Conservation (phyloP, 2,113 vertebrate species). For the Microcebus ravelobensis region DNA sequence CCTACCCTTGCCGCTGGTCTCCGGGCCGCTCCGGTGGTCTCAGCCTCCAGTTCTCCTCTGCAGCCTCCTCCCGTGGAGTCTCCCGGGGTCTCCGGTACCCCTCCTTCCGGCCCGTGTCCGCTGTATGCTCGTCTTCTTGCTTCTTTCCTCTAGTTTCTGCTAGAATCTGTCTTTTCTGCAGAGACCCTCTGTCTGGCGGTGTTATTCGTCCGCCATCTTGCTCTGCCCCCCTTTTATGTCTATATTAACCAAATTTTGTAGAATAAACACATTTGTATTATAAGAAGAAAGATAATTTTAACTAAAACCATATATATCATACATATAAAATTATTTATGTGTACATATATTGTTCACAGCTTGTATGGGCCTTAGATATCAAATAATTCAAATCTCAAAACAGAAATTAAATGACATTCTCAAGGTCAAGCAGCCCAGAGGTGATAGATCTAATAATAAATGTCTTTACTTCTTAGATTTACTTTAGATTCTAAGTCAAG, state of each 20-base stretch:
- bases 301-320: background rate
- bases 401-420: background rate
- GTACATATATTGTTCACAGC: background rate
- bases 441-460: background rate
- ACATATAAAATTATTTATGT: background rate
- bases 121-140: too few relatives aligned
- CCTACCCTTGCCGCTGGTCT: too few relatives aligned
- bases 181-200: too few relatives aligned
- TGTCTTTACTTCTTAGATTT: background rate
- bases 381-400: background rate
- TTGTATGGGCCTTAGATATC: background rate
- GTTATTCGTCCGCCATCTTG: too few relatives aligned
- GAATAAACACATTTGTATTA: background rate
- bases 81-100: too few relatives aligned
- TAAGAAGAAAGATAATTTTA: background rate
- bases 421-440: background rate
- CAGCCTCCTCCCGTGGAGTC: too few relatives aligned
- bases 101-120: too few relatives aligned
- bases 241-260: background rate
- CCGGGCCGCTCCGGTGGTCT: too few relatives aligned
- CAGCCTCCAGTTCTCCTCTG: too few relatives aligned
- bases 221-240: background rate
- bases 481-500: background rate
- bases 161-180: too few relatives aligned
- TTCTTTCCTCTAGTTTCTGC: too few relatives aligned